A percentile compares a stretch with the other conserved stretches of the same genome.
These are phyloP conservation scores for Virgularia gustaviana DNA, from an alignment of 92 coral and sea anemone genomes.

Conservation along the genomic window DNA sequence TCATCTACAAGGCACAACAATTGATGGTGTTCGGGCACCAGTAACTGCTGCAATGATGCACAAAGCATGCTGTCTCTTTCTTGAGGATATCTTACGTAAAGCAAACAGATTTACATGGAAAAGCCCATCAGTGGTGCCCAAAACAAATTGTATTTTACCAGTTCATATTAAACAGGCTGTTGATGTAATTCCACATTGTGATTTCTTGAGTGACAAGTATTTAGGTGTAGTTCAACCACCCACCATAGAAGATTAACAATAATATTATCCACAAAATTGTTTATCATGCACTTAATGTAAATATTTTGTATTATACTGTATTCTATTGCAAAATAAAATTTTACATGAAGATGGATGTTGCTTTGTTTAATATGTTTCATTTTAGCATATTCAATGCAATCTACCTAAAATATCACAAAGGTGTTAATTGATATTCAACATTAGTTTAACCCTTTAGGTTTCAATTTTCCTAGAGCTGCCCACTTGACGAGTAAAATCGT, in stretches of 20 bases:
- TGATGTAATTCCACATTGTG: conserved; percentile 62
- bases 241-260: neutral
- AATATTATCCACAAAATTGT: neutral
- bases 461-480: too few relatives aligned
- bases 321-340: too few relatives aligned
- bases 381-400: too few relatives aligned
- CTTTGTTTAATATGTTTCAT: too few relatives aligned
- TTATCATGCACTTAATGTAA: too few relatives aligned
- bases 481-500: too few relatives aligned
- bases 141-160: conserved; percentile 61
- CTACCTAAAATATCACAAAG: too few relatives aligned
- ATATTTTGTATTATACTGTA: too few relatives aligned
- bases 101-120: conserved; percentile 67
- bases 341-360: too few relatives aligned
- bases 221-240: conserved; percentile 36
- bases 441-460: too few relatives aligned
- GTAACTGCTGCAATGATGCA: conserved; percentile 64
- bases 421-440: too few relatives aligned
- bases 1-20: conserved; percentile 43
- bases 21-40: conserved; percentile 64
- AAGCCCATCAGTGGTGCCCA: conserved; percentile 52
- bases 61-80: conserved; percentile 57
- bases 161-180: conserved; percentile 67
- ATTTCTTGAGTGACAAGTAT: conserved; percentile 63
- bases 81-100: conserved; percentile 65